Percentiles rank a stretch among this genome's conserved stretches.
Conservation (phyloP, 2,888 invertebrate species). For the Drosophila algonquin region DNA sequence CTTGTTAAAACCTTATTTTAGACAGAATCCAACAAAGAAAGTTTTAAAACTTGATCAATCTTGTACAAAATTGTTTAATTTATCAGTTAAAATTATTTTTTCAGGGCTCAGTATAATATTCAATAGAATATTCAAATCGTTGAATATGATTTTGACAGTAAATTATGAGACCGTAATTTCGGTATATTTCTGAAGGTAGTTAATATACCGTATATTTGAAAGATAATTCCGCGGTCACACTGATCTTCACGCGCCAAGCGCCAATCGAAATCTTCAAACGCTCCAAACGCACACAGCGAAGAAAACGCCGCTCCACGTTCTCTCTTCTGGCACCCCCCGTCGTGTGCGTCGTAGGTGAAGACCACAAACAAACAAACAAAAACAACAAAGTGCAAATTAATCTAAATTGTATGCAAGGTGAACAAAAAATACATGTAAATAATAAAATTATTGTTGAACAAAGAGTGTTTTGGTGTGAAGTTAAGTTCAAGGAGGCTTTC, state of each 20-base stretch:
- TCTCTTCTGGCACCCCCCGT: not conserved
- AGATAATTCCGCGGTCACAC: too few species aligned
- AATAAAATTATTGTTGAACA: not conserved
- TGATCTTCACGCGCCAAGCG: slow-evolving; percentile 35
- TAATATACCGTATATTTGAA: too few species aligned
- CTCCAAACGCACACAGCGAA: slow-evolving; percentile 50
- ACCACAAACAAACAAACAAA: slow-evolving; percentile 2
- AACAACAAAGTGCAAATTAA: slow-evolving; percentile 19
- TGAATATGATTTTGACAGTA: too few species aligned
- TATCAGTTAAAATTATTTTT: too few species aligned
- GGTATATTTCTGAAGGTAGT: too few species aligned
- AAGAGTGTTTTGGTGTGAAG: not conserved
- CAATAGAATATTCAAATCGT: too few species aligned
- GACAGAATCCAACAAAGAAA: too few species aligned
- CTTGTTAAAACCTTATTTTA: too few species aligned
- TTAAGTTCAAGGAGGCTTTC: slow-evolving; percentile 17
- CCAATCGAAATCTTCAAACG: slow-evolving; percentile 61
- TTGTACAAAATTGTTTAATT: too few species aligned
- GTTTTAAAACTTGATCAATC: too few species aligned
- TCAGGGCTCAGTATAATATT: too few species aligned
- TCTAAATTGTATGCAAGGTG: slow-evolving; percentile 34
- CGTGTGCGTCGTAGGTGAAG: slow-evolving; percentile 11
- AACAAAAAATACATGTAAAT: not conserved
- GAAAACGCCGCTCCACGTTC: slow-evolving; percentile 39
- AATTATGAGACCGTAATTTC: too few species aligned